Conservation (phyloP, 2,888 invertebrate species). For the Chouioia cunea region DNA sequence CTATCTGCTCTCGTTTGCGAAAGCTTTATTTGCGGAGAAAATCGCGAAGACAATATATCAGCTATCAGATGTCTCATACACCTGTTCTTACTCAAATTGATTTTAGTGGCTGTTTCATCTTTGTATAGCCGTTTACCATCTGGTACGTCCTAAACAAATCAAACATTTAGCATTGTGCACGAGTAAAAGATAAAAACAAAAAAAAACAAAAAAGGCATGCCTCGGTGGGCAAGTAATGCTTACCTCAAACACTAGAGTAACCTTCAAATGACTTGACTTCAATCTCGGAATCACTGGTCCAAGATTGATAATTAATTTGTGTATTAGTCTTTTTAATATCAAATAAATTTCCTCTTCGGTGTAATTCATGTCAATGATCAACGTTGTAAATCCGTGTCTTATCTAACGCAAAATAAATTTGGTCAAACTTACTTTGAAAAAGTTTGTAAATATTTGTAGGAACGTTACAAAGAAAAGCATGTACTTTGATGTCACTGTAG, state of each 20-base stretch:
- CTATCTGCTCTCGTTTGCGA: slow-evolving; percentile 37
- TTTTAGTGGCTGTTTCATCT: slow-evolving; percentile 12
- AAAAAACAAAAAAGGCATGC: too few species aligned
- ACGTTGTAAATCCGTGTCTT: slow-evolving; percentile 37
- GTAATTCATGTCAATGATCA: slow-evolving; percentile 55
- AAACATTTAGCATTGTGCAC: slow-evolving; percentile 4
- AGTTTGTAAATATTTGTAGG: not conserved
- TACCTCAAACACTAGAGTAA: slow-evolving; percentile 54
- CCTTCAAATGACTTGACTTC: slow-evolving; percentile 36
- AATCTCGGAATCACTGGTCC: slow-evolving; percentile 52
- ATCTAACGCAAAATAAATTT: slow-evolving; percentile 35
- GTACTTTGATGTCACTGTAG: slow-evolving; percentile 55
- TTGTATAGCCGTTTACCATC: slow-evolving; percentile 24
- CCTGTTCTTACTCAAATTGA: slow-evolving; percentile 7
- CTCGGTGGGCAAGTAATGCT: too few species aligned
- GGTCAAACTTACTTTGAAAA: slow-evolving; percentile 1
- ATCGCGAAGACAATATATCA: slow-evolving; percentile 50
- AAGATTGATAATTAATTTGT: slow-evolving; percentile 50
- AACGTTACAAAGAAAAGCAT: slow-evolving; percentile 11
- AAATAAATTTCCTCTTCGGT: slow-evolving; percentile 60
- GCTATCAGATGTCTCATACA: slow-evolving; percentile 43
- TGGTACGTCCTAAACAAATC: slow-evolving; percentile 40
- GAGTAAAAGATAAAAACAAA: not conserved
- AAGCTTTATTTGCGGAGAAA: slow-evolving; percentile 55
- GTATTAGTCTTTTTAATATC: slow-evolving; percentile 50